phyloP scores from a whole-genome alignment of 2,797 vertebrate genomes.

The Heliangelus exortis region DNA sequence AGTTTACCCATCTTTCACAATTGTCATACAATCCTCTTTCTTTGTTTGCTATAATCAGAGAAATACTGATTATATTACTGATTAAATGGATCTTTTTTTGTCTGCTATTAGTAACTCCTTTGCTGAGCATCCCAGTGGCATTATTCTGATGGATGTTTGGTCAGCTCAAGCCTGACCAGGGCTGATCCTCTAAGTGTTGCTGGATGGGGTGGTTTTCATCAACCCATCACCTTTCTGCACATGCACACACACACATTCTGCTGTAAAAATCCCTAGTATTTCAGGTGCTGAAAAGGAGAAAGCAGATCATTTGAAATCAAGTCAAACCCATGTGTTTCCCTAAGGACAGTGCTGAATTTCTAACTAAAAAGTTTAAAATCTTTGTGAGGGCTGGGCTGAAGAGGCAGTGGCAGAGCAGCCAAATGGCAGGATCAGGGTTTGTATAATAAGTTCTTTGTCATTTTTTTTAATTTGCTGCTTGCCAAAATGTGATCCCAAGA shows the following conservation, averaged over 20 bases:
- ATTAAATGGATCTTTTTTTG: conserved; percentile 13
- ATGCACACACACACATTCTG: rapidly evolving
- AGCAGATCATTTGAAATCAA: neutral
- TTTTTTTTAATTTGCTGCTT: neutral
- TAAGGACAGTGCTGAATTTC: neutral
- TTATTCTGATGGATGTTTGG: neutral
- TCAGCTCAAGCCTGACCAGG: neutral
- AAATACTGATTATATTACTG: neutral
- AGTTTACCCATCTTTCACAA: conserved; percentile 27
- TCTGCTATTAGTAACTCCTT: neutral
- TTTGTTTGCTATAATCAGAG: conserved; percentile 41
- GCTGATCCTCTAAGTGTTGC: neutral
- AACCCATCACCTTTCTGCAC: rapidly evolving
- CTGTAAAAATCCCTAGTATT: neutral
- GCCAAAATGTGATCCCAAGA: neutral
- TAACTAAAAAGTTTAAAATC: neutral
- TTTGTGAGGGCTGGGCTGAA: neutral
- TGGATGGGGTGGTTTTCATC: rapidly evolving
- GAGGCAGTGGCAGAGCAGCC: neutral
- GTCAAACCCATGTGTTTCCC: neutral
- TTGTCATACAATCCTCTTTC: neutral
- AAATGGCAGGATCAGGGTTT: neutral
- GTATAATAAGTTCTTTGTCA: neutral
- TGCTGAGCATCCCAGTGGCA: neutral
- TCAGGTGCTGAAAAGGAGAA: neutral